phyloP scores from a whole-genome alignment of 2,888 invertebrate genomes.

The Resseliella maxima region DNA sequence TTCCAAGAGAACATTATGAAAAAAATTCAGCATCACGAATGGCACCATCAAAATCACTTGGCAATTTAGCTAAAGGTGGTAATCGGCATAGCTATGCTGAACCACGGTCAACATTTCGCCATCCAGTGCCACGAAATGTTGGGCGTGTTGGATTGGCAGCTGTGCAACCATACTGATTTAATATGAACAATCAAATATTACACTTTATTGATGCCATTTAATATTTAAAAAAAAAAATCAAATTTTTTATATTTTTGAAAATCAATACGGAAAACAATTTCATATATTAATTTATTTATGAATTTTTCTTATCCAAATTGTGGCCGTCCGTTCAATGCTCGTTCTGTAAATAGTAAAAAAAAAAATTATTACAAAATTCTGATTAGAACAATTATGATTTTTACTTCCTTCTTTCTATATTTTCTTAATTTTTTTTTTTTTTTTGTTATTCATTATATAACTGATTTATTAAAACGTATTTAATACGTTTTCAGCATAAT shows the following conservation, averaged over 20 bases:
- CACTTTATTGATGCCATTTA: constrained; percentile 49
- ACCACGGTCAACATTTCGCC: constrained; percentile 56
- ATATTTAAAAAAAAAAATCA: too few relatives aligned
- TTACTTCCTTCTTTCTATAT: not conserved
- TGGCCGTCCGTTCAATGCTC: not conserved
- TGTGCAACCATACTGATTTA: constrained; percentile 64
- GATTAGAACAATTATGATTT: not conserved
- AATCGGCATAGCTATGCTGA: constrained; percentile 68
- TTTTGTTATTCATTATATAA: constrained; percentile 18
- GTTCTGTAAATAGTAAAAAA: constrained; percentile 11
- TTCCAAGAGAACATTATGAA: constrained; percentile 25
- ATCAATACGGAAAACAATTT: not conserved
- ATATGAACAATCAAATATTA: not conserved
- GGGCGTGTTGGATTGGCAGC: constrained; percentile 67
- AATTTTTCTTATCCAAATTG: not conserved
- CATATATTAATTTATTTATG: constrained; percentile 13
- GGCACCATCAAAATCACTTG: constrained; percentile 63
- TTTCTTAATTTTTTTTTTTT: not conserved
- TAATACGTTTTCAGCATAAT: constrained; percentile 13
- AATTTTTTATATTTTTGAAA: too few relatives aligned
- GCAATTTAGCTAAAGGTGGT: constrained; percentile 66
- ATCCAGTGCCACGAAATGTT: constrained; percentile 59
- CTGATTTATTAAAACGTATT: constrained; percentile 29
- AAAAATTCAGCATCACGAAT: constrained; percentile 51
- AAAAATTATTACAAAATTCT: not conserved